phyloP scores from a whole-genome alignment of 2,888 invertebrate genomes.

The Drosophila tanythrix region DNA sequence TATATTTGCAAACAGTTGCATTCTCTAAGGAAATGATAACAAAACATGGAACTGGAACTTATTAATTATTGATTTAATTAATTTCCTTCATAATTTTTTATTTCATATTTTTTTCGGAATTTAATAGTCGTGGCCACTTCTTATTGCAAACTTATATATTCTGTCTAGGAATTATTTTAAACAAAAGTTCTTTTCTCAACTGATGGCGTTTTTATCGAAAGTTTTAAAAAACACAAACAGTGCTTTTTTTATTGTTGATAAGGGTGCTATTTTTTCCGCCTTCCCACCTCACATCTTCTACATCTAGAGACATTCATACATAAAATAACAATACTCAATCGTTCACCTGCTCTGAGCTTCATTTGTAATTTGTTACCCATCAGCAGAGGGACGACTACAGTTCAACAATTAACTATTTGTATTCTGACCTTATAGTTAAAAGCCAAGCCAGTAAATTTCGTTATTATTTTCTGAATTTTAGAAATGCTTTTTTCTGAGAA shows the following conservation, averaged over 20 bases:
- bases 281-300: neutral
- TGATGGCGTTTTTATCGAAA: too few species aligned
- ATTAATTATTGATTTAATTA: neutral
- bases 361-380: conserved; percentile 2
- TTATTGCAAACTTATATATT: neutral
- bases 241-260: neutral
- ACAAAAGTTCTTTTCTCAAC: too few species aligned
- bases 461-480: too few species aligned
- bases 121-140: neutral
- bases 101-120: neutral
- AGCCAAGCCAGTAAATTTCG: too few species aligned
- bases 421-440: neutral
- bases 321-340: neutral
- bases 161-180: neutral
- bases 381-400: neutral
- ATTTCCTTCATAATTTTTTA: neutral
- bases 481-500: too few species aligned
- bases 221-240: too few species aligned
- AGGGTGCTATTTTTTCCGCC: neutral
- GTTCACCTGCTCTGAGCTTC: neutral
- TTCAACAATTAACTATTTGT: neutral
- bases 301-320: neutral
- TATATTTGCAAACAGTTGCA: too few species aligned
- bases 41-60: neutral
- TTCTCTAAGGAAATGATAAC: too few species aligned